Evolutionary conservation across 2,797 vertebrate genomes (phyloP), one percentile per base, ranked within the genome.

Genomic region (Brachymystax lenok): DNA sequence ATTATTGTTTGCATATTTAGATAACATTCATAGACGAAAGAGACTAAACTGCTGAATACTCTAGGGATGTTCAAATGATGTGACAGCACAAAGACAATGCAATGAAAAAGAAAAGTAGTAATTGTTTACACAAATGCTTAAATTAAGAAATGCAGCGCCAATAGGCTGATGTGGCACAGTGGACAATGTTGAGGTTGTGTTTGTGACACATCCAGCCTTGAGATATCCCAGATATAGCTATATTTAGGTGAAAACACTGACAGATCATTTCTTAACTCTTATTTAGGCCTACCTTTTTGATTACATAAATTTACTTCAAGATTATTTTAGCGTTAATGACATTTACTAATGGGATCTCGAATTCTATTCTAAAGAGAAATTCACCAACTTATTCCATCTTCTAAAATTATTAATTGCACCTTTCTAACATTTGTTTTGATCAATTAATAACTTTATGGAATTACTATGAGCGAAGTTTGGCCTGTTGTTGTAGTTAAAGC

Each of bases 201-300:
- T 40, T 16, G 4, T 71, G 50, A 21, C 46, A 73, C 69, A 54
- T 56, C 33, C 56, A 16, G 16, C 8, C 24, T 59, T n/a, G 28
- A 54, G 51, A 64, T 72, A 46, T 56, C 8, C 35, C 28, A 10
- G 69, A 40, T 17, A 71, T 3, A 3, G 2, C 52, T 19, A 63
- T 30, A 68, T 14, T 35, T 4, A 12, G 30, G 13, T 13, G 7
- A 75, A 71, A 71, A 72, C 64, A 27, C 75, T 72, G 61, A 33
- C 12, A 14, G 33, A 5, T 69, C 1, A 64, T 50, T 76, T 46
- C 61, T 50, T 17, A 27, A 28, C 3, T 56, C 56, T 17, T 12
- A n/a, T 30, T 6, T 51, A 33, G 19, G 56, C 17, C n/a, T 50
- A 71, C 19, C 69, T 50, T 71, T 21, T 51, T 17, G 67, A 69